Evolutionary conservation across 2,113 vertebrate genomes (phyloP).

Genomic region (Pavo muticus): DNA sequence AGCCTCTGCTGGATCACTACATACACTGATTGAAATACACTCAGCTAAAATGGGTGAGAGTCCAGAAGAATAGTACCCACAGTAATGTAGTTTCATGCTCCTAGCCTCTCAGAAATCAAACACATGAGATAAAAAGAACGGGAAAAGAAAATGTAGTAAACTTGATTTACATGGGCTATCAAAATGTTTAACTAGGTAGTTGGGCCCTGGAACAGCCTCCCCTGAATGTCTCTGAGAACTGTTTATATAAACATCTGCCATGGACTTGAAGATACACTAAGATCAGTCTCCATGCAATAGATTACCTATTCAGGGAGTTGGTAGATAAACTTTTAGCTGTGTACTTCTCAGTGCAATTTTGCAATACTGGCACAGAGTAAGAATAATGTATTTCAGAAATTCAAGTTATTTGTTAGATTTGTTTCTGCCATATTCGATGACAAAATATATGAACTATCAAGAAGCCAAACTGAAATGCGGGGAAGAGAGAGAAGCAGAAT

Average conservation of each 20-base stretch:
- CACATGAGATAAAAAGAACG: not conserved
- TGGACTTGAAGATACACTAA: not conserved
- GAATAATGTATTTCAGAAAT: not conserved
- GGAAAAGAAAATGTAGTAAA: not conserved
- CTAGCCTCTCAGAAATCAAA: not conserved
- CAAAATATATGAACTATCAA: not conserved
- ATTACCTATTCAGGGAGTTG: not conserved
- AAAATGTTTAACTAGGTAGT: not conserved
- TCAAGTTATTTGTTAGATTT: not conserved
- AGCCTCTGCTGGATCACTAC: not conserved
- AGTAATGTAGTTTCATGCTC: not conserved
- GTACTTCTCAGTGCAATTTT: not conserved
- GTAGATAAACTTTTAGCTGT: not conserved
- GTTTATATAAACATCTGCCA: not conserved
- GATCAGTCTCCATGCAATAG: not conserved
- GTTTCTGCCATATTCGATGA: not conserved
- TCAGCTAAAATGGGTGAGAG: not conserved
- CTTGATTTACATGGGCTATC: not conserved
- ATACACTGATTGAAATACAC: not conserved
- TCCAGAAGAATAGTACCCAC: not conserved
- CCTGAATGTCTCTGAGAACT: not conserved
- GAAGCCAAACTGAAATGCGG: not conserved
- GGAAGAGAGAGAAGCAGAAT: not conserved
- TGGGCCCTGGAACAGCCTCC: not conserved
- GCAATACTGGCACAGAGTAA: rapidly evolving